Evolutionary conservation across 2,797 vertebrate genomes (phyloP).

Genomic region (Vultur gryphus): DNA sequence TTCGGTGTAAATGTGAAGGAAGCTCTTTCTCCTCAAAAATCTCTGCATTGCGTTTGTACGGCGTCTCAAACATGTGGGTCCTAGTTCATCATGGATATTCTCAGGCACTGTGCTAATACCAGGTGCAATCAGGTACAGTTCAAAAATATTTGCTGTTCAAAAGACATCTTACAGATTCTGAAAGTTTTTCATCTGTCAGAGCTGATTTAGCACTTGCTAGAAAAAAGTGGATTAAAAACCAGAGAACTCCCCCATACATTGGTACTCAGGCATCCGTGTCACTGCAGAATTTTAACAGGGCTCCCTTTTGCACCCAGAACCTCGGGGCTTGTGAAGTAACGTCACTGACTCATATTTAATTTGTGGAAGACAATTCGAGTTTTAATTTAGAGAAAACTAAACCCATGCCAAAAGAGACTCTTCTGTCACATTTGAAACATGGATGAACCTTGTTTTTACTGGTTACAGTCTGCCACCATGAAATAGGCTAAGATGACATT

Average conservation of each 20-base stretch:
- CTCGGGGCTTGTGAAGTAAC: background rate
- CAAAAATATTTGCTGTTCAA: background rate
- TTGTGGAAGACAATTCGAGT: background rate
- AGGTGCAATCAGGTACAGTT: background rate
- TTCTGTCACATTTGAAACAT: background rate
- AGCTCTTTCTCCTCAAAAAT: background rate
- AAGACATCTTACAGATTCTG: background rate
- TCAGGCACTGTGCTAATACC: background rate
- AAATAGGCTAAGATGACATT: background rate
- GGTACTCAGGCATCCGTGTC: background rate
- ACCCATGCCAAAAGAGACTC: background rate
- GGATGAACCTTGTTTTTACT: background rate
- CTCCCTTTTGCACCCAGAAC: background rate
- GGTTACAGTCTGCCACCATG: background rate
- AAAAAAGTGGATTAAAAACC: background rate
- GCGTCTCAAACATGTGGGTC: background rate
- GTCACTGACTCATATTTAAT: accelerated
- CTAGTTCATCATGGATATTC: background rate
- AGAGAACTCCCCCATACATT: accelerated
- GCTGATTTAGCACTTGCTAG: background rate
- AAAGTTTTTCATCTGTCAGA: background rate
- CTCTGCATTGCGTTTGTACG: background rate
- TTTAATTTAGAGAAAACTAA: background rate
- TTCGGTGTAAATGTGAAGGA: background rate
- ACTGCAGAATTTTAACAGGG: background rate